Conservation (phyloP, 2,888 invertebrate genomes). For the Fragum sueziense region DNA sequence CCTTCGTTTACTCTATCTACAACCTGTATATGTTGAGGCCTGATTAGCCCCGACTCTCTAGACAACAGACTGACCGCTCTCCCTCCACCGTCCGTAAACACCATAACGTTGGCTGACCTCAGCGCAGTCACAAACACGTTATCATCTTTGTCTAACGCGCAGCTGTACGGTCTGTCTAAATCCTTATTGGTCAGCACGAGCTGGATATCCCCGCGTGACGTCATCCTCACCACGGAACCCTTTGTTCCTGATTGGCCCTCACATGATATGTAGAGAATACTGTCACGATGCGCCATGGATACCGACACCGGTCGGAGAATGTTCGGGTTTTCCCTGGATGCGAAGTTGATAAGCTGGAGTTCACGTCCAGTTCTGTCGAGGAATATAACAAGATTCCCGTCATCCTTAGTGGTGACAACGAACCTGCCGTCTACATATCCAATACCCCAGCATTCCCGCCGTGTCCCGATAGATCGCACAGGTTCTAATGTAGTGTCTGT, state of each 20-base stretch:
- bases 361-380: slow-evolving; percentile 53
- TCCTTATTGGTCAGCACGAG: slow-evolving; percentile 54
- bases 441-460: slow-evolving; percentile 59
- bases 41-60: slow-evolving; percentile 50
- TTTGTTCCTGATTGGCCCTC: slow-evolving; percentile 60
- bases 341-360: slow-evolving; percentile 53
- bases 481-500: slow-evolving; percentile 30
- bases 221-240: slow-evolving; percentile 54
- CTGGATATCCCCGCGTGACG: slow-evolving; percentile 49
- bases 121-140: slow-evolving; percentile 53
- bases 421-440: slow-evolving; percentile 44
- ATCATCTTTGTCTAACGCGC: slow-evolving; percentile 45
- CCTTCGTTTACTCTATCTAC: slow-evolving; percentile 33
- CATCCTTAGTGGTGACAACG: slow-evolving; percentile 52
- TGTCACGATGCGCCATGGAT: slow-evolving; percentile 28
- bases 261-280: slow-evolving; percentile 50
- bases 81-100: slow-evolving; percentile 47
- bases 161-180: slow-evolving; percentile 56
- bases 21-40: slow-evolving; percentile 58
- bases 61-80: slow-evolving; percentile 43
- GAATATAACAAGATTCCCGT: slow-evolving; percentile 53
- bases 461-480: slow-evolving; percentile 43
- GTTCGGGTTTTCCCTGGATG: slow-evolving; percentile 54
- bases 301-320: slow-evolving; percentile 57
- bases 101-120: slow-evolving; percentile 49